Base-by-base conservation (phyloP, 2,888 invertebrate species). In the Pasiphila rectangulata region DNA sequence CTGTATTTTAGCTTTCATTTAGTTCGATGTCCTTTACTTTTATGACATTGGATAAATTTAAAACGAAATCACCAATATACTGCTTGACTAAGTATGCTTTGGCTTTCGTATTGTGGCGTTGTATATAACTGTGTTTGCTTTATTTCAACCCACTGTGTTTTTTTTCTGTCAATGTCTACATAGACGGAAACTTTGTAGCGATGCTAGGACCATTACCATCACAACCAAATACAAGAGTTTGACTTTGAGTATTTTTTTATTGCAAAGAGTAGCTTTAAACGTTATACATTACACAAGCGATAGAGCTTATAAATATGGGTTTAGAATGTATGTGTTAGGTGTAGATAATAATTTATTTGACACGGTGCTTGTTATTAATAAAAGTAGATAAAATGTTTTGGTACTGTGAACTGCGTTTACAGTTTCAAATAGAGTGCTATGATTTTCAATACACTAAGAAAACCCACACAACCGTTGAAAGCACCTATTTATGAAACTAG, bases 71-170 rank as follows among this genome's bases (percentile, higher is more conserved):
- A 79, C 75, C 67, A 67, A 66, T 78, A 67, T n/a, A 73, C 63
- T 79, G 82, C 83, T 83, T 77, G 66, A 64, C 71, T 76, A 73
- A 83, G 79, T 75, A 85, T 88, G 87, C 80, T 79, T 72, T 72
- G 65, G 87, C 88, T 88, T 88, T 64, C 79, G 81, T 85, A 76
- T 69, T 83, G 83, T 88, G 83, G 72, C 80, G 75, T 83, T 81
- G 81, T 84, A 71, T 59, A 77, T 77, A 71, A 58, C 76, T 72
- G 64, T 76, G 77, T 77, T 69, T 44, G 79, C 82, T 85, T 72
- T 56, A 47, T 54, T 56, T 75, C 63, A 64, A 75, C 63, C 76
- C 83, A 79, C 78, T 74, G 69, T 84, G 72, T 83, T 80, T 76
- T 72, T n/a, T 73, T 76, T 67, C 67, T 74, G 64, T 82, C 63